Evolutionary conservation across 2,797 vertebrate genomes (phyloP).

Genomic region (Podarcis lilfordi): DNA sequence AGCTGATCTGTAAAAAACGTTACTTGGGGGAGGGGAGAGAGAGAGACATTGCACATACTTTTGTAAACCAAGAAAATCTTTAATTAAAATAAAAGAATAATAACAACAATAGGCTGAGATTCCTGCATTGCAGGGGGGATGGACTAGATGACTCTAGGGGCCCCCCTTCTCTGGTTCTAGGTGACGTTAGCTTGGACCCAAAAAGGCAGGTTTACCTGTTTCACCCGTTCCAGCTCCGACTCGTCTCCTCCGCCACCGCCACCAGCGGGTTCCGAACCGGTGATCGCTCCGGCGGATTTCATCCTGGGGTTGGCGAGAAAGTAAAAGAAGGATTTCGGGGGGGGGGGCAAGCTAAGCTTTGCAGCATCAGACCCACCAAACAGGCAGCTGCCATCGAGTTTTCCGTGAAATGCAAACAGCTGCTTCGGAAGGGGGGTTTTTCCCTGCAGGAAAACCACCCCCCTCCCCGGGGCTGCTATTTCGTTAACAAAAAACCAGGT

Average conservation of each 20-base stretch:
- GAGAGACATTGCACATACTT: too few relatives aligned
- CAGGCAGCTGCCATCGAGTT: too few relatives aligned
- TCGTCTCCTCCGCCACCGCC: slow-evolving; percentile 66
- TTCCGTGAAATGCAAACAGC: background rate
- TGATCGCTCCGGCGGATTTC: slow-evolving; percentile 59
- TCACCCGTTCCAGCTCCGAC: slow-evolving; percentile 82
- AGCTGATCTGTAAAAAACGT: too few relatives aligned
- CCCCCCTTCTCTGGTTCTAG: too few relatives aligned
- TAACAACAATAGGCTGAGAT: too few relatives aligned
- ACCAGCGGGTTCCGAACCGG: slow-evolving; percentile 43
- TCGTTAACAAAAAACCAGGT: background rate
- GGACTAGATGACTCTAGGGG: too few relatives aligned
- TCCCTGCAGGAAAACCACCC: background rate
- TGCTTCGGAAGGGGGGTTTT: background rate
- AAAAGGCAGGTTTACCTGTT: slow-evolving; percentile 77
- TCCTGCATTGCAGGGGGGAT: too few relatives aligned
- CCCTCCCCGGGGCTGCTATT: background rate
- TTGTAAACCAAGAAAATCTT: too few relatives aligned
- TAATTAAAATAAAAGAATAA: too few relatives aligned
- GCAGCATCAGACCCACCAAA: too few relatives aligned
- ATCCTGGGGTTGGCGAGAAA: slow-evolving; percentile 56
- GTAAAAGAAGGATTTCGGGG: background rate
- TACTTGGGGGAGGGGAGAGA: too few relatives aligned
- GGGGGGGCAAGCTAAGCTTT: background rate
- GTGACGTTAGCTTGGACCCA: background rate